Evolutionary conservation across 2,888 invertebrate species (phyloP).

Genomic region (Choreutis nemorana): DNA sequence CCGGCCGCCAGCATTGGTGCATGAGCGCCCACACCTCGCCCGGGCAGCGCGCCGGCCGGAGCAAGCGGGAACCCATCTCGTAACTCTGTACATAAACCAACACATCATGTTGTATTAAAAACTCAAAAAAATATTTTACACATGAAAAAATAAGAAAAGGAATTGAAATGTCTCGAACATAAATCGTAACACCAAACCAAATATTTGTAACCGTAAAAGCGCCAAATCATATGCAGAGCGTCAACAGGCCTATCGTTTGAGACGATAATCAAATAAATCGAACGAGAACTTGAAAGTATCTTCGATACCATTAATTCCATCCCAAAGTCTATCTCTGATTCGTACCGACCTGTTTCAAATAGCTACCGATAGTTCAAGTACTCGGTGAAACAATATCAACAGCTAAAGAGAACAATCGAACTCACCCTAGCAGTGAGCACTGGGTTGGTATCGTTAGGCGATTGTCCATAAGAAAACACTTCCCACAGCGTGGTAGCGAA

Average conservation of each 20-base stretch:
- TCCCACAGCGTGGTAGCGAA: conserved; percentile 93
- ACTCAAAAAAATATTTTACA: neutral
- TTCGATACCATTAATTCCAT: too few relatives aligned
- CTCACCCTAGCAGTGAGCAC: conserved; percentile 48
- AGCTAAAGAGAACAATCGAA: conserved; percentile 3
- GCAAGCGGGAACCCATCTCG: conserved; percentile 71
- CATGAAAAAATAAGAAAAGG: neutral
- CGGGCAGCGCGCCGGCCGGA: conserved; percentile 75
- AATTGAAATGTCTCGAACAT: neutral
- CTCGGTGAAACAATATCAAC: too few relatives aligned
- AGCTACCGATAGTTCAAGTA: too few relatives aligned
- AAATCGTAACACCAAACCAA: neutral
- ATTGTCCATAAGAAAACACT: conserved; percentile 82
- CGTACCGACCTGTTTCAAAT: too few relatives aligned
- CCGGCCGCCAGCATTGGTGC: conserved; percentile 82
- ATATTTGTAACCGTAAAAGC: too few relatives aligned
- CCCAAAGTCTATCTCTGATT: too few relatives aligned
- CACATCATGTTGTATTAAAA: conserved; percentile 1
- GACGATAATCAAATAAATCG: too few relatives aligned
- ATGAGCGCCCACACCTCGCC: conserved; percentile 78
- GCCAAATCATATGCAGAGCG: too few relatives aligned
- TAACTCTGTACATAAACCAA: conserved; percentile 65
- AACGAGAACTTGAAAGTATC: too few relatives aligned
- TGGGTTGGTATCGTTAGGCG: conserved; percentile 48
- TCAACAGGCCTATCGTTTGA: too few relatives aligned